Base-by-base conservation (phyloP, 2,888 invertebrate species). In the Taphrorychus bicolor region DNA sequence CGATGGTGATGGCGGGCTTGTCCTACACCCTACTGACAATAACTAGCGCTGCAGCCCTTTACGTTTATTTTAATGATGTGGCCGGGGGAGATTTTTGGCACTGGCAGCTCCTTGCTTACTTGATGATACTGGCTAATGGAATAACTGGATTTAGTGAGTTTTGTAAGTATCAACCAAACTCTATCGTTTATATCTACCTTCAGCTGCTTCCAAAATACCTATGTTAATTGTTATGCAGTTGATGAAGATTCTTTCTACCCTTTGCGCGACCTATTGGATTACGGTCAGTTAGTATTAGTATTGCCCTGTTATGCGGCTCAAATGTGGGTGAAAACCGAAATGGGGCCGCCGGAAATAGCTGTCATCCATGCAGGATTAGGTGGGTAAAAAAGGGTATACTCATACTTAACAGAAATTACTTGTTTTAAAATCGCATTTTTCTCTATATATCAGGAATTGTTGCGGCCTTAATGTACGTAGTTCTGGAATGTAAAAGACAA, bases 201-300 rank as follows among this genome's bases (percentile, higher is more conserved):
- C n/a, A n/a, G n/a, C n/a, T n/a, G n/a, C n/a, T n/a, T n/a, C n/a
- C 0, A 32, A 23, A 56, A 56, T 56, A 23, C 11, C 4, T 56
- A 22, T 40, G 5, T 14, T 24, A 16, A 16, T 19, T 23, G 32
- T 11, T 32, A 23, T 73, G 53, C 52, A 74, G 74, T 69, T 45
- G 68, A 70, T 40, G 74, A 73, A 32, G 73, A 74, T 57, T 62
- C 73, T 3, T 76, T 73, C 63, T 63, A 51, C 48, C 72, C 74
- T 5, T 58, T 76, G 5, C 62, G 73, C 0, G 65, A 73, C 21
- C 70, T 76, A 2, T 42, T 75, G 14, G 74, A 76, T 59, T 74
- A 74, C 45, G 69, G 66, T 11, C 71, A 73, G 54, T 42, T 72
- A 11, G 69, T 72, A 3, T 19, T 75, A 42, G 59, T 67, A 0